Base-by-base conservation (phyloP, 1,140 invertebrate genomes). In the Lineus longissimus region DNA sequence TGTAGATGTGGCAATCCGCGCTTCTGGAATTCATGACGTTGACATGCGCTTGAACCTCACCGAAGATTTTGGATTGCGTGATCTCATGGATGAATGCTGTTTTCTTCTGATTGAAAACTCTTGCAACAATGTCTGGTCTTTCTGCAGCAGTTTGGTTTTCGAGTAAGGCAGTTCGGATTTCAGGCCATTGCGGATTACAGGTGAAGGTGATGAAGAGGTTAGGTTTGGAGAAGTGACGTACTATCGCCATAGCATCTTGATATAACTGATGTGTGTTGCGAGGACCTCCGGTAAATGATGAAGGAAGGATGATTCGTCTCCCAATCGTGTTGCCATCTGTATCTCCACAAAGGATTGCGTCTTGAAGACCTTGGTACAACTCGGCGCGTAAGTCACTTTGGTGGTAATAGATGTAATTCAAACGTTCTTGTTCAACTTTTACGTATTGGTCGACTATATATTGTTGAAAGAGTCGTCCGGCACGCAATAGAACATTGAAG, bases 121-220 rank as follows among this genome's bases (percentile, higher is more conserved):
- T 23, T 51, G 47, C 47, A 23, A 51, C 25, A 7, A 36, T 7
- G 33, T 36, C 33, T 36, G 33, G 33, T 36, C 33, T 36, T 4
- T 36, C 33, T 7, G 33, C 4, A 7, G 33, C 6, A 36, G 6
- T 36, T 36, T 36, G 33, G 33, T 36, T 36, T 43, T 64, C 61
- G 9, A 71, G 61, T 55, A 84, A 63, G 13, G 67, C 55, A 31
- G 70, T 45, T 58, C 33, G 55, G 13, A 85, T 82, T 66, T 86
- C 80, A 1, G 40, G 55, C 85, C 85, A 87, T 58, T 67, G 81
- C 67, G 71, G 82, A 79, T 82, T 87, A 59, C 75, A 81, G 17
- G 84, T 86, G 30, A 86, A 80, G 29, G 82, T 85, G 25, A 85
- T 80, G 59, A 85, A 85, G 2, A 82, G 63, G 62, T 77, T 72